Percentiles rank a stretch among this genome's conserved stretches.
These are phyloP conservation scores for Apamea monoglypha DNA, from an alignment of 2,888 invertebrate species.

Conservation along the genomic window DNA sequence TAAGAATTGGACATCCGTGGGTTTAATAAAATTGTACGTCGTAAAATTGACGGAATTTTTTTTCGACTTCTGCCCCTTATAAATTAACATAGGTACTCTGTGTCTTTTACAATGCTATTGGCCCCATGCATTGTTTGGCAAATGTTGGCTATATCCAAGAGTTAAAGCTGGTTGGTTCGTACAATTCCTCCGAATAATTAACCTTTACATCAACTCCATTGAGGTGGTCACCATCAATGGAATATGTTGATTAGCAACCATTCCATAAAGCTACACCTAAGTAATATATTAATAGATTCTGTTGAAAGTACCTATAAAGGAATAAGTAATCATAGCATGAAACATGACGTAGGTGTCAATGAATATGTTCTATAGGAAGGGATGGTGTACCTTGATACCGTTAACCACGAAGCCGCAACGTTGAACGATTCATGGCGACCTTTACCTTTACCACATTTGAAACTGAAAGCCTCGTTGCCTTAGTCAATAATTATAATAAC, in stretches of 20 bases:
- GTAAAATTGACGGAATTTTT: background rate
- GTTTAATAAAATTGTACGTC: background rate
- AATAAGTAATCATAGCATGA: conserved; percentile 40
- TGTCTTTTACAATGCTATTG: background rate
- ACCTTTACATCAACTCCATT: background rate
- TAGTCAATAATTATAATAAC: conserved; percentile 6
- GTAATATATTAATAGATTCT: conserved; percentile 55
- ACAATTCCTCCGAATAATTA: conserved; percentile 13
- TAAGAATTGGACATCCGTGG: background rate
- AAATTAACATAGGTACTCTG: background rate
- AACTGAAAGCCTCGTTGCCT: background rate
- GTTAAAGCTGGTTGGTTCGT: background rate
- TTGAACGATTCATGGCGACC: conserved; percentile 2
- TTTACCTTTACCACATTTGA: background rate
- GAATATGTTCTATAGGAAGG: conserved; percentile 17
- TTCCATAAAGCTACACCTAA: conserved; percentile 1
- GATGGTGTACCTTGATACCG: background rate
- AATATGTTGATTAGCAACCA: conserved; percentile 41
- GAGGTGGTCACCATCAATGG: conserved; percentile 25
- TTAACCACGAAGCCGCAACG: conserved; percentile 30
- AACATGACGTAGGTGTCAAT: conserved; percentile 7
- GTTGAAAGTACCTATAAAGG: conserved; percentile 25
- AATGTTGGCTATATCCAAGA: background rate
- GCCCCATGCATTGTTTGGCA: too few species aligned
- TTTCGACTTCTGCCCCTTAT: background rate